These are phyloP conservation scores for Dendrolimus punctatus DNA, from an alignment of 1,140 invertebrate genomes.

Conservation along the genomic window DNA sequence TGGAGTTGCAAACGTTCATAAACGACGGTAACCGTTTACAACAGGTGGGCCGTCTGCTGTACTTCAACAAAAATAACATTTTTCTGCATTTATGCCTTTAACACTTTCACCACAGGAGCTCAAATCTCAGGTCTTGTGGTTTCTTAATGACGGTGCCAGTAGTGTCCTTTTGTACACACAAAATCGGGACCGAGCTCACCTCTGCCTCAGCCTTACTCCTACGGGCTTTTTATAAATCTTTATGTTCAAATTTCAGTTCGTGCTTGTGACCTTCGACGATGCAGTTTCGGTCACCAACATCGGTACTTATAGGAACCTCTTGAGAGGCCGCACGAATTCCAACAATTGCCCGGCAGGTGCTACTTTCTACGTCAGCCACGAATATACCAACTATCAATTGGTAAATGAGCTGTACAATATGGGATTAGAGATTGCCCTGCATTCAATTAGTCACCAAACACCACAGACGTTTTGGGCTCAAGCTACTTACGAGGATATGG, in stretches of 20 bases:
- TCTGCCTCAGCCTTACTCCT: too few relatives aligned
- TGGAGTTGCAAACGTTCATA: too few relatives aligned
- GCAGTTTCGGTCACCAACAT: conserved; percentile 79
- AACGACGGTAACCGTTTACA: too few relatives aligned
- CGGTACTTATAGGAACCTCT: conserved; percentile 74
- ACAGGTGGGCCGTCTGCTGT: too few relatives aligned
- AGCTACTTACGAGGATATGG: conserved; percentile 56
- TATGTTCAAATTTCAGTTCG: conserved; percentile 60
- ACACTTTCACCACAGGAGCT: too few relatives aligned
- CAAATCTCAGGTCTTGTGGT: too few relatives aligned
- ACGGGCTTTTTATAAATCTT: too few relatives aligned
- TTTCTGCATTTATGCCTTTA: too few relatives aligned
- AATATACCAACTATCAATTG: conserved; percentile 79
- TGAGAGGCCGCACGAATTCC: conserved; percentile 73
- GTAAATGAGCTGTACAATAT: conserved; percentile 75
- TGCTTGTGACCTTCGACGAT: conserved; percentile 81
- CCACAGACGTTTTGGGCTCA: conserved; percentile 69
- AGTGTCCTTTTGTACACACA: too few relatives aligned
- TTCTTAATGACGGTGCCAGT: too few relatives aligned
- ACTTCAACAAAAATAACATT: too few relatives aligned
- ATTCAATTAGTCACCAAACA: conserved; percentile 72
- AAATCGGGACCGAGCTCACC: too few relatives aligned
- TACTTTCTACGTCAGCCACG: conserved; percentile 80
- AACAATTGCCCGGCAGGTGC: conserved; percentile 76
- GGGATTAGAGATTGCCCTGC: conserved; percentile 81